Percentiles rank a stretch among this genome's conserved stretches.
phyloP scores from a whole-genome alignment of 2,888 invertebrate species.

The Xanthorhoe designata region DNA sequence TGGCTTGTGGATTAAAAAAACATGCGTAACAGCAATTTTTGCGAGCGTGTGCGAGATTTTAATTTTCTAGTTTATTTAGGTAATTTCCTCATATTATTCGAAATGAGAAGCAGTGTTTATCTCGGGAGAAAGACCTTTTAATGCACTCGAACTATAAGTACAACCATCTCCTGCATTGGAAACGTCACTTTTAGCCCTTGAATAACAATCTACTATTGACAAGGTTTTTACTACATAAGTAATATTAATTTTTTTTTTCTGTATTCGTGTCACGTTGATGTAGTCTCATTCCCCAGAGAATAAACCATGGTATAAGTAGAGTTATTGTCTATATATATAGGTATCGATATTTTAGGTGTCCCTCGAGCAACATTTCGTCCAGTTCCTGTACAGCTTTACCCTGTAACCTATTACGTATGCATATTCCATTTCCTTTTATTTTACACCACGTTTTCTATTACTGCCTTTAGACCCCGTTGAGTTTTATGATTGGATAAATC shows the following conservation, averaged over 20 bases:
- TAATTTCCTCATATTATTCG: too few species aligned
- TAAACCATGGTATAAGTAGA: neutral
- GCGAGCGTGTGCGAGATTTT: too few species aligned
- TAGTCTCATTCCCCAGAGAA: neutral
- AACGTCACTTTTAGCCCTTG: too few species aligned
- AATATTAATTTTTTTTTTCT: neutral
- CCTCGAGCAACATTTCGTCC: slow-evolving; percentile 10
- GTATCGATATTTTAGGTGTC: neutral
- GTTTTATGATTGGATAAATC: slow-evolving; percentile 36
- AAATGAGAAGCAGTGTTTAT: too few species aligned
- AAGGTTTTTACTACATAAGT: too few species aligned
- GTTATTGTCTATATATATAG: neutral
- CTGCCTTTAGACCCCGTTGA: slow-evolving; percentile 37
- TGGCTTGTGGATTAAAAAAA: too few species aligned
- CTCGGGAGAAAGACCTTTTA: too few species aligned
- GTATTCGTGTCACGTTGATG: neutral
- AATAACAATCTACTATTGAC: too few species aligned
- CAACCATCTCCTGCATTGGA: too few species aligned
- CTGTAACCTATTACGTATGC: slow-evolving; percentile 48
- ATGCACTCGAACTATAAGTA: too few species aligned
- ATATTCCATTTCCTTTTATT: slow-evolving; percentile 50
- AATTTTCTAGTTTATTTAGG: too few species aligned
- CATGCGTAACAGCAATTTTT: too few species aligned
- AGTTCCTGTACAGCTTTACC: slow-evolving; percentile 25
- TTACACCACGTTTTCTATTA: slow-evolving; percentile 42